phyloP scores from a whole-genome alignment of 2,113 vertebrate species.

The Hyperopisus bebe region DNA sequence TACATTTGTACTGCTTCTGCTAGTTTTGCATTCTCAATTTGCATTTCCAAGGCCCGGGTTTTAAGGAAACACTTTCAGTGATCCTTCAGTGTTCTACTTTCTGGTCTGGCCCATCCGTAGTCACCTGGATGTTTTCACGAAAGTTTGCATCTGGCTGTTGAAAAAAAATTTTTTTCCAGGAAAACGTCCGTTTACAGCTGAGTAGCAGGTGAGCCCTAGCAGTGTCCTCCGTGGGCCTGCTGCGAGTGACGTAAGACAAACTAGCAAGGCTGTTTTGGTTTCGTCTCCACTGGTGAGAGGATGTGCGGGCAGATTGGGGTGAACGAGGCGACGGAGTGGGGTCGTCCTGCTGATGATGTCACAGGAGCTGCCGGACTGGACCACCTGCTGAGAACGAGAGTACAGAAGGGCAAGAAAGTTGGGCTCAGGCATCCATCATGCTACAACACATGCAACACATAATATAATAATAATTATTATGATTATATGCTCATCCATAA shows the following conservation, averaged over 20 bases:
- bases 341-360: background rate
- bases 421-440: background rate
- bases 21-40: background rate
- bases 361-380: background rate
- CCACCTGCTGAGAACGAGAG: background rate
- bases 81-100: background rate
- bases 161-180: background rate
- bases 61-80: background rate
- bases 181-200: background rate
- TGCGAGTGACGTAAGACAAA: background rate
- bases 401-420: background rate
- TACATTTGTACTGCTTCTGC: background rate
- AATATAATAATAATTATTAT: background rate
- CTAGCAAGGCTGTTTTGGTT: background rate
- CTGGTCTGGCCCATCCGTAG: background rate
- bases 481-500: background rate
- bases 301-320: background rate
- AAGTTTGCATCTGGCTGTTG: conserved; percentile 24
- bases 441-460: background rate
- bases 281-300: background rate
- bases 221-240: background rate
- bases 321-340: background rate
- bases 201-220: background rate
- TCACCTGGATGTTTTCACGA: background rate
- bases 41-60: background rate